Conservation (phyloP, 1,140 invertebrate species). For the Penaeus vannamei region DNA sequence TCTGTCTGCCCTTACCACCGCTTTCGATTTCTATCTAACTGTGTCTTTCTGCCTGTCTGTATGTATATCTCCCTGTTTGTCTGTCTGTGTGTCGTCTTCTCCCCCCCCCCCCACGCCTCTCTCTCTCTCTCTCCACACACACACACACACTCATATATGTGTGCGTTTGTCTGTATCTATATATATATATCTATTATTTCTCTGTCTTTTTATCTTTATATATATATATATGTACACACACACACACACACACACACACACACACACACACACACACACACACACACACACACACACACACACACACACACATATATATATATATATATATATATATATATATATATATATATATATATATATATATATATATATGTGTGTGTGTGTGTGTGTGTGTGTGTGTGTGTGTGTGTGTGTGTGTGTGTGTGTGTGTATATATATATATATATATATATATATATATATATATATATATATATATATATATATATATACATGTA, state of each 20-base stretch:
- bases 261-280: background rate
- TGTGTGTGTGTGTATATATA: conserved; percentile 27
- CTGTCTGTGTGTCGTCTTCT: too few species aligned
- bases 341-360: conserved; percentile 33
- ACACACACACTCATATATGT: conserved; percentile 27
- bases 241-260: conserved; percentile 24
- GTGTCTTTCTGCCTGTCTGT: background rate
- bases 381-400: background rate
- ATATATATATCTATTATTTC: too few species aligned
- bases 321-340: conserved; percentile 33
- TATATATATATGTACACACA: conserved; percentile 30
- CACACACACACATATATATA: conserved; percentile 33
- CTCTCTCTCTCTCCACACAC: too few species aligned
- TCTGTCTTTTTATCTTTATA: too few species aligned
- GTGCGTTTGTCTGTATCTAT: too few species aligned
- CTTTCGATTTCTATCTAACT: background rate
- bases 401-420: too few species aligned
- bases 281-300: background rate
- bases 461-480: conserved; percentile 33
- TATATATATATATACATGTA: conserved; percentile 28
- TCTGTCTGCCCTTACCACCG: too few species aligned
- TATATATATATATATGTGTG: conserved; percentile 33
- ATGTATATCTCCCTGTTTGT: background rate
- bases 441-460: conserved; percentile 33
- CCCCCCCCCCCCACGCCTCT: too few species aligned